A percentile compares a stretch with the other conserved stretches of the same genome.
Conservation (phyloP, 2,797 vertebrate genomes). For the Lutjanus argentimaculatus region DNA sequence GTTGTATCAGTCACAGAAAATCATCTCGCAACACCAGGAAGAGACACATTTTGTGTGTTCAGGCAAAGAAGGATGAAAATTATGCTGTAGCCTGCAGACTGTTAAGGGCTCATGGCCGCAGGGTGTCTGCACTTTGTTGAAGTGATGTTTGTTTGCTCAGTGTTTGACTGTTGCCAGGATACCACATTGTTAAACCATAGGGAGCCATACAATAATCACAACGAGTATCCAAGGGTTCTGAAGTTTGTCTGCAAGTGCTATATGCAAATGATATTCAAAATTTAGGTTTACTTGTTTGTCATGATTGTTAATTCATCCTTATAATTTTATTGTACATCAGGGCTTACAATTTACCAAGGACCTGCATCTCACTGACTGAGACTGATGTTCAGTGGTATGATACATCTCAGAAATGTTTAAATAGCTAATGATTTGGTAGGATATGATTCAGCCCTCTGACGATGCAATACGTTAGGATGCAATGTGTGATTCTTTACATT, state of each 20-base stretch:
- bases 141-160: constrained; percentile 44
- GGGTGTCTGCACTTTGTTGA: constrained; percentile 43
- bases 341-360: neutral
- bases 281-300: neutral
- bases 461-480: no score
- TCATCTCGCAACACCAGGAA: neutral
- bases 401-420: no score
- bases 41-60: constrained; percentile 24
- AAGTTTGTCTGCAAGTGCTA: constrained; percentile 18
- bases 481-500: no score
- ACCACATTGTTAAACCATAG: constrained; percentile 46
- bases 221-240: constrained; percentile 3
- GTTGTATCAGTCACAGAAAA: constrained; percentile 5
- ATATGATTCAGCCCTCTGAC: no score
- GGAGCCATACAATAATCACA: neutral
- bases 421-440: no score
- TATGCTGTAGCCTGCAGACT: constrained; percentile 6
- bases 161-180: constrained; percentile 61
- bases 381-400: no score
- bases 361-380: no score
- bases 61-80: constrained; percentile 26
- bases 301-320: neutral
- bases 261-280: neutral
- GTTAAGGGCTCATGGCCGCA: constrained; percentile 34
- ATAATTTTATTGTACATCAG: neutral